Conservation (phyloP, 1,140 invertebrate genomes). For the Halesus radiatus region DNA sequence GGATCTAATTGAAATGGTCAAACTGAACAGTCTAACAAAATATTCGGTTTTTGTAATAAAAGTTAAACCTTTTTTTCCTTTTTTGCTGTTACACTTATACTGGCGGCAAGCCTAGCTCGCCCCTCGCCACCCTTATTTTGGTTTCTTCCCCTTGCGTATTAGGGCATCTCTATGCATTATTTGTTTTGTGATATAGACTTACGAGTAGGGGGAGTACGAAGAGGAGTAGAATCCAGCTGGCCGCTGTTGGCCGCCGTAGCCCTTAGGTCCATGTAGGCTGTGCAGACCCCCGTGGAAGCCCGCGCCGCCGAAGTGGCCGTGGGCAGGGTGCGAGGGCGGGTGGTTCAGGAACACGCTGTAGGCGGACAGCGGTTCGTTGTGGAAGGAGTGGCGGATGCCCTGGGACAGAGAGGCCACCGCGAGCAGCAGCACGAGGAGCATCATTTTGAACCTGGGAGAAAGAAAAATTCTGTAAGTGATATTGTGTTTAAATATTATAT, state of each 20-base stretch:
- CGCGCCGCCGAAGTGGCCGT: not conserved
- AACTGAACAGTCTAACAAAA: too few relatives aligned
- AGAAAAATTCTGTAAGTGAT: not conserved
- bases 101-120: too few relatives aligned
- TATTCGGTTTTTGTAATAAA: too few relatives aligned
- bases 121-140: too few relatives aligned
- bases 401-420: not conserved
- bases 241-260: not conserved
- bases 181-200: not conserved
- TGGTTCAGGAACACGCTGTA: constrained; percentile 37
- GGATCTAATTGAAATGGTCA: too few relatives aligned
- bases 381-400: not conserved
- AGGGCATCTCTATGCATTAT: too few relatives aligned
- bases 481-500: too few relatives aligned
- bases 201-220: not conserved
- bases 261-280: not conserved
- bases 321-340: not conserved
- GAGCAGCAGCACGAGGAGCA: not conserved
- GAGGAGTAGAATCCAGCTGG: not conserved
- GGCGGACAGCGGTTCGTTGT: not conserved
- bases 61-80: too few relatives aligned
- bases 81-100: too few relatives aligned
- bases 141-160: too few relatives aligned
- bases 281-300: not conserved
- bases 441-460: not conserved